Evolutionary conservation across 2,113 vertebrate genomes (phyloP).

Genomic region (Ahaetulla prasina): DNA sequence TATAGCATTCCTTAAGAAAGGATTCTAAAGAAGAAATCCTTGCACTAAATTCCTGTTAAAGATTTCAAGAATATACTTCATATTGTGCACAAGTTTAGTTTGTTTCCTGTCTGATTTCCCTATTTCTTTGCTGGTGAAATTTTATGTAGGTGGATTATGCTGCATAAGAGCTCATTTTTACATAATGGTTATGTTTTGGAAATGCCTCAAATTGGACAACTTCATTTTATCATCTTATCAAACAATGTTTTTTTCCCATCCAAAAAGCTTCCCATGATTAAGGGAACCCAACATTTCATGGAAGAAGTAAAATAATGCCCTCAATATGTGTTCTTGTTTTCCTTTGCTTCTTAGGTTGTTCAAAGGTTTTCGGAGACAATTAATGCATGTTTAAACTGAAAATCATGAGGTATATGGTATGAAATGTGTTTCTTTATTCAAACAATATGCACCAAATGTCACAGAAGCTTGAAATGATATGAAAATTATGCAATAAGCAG

Average conservation of each 20-base stretch:
- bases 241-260: background rate
- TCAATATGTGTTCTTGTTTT: background rate
- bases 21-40: background rate
- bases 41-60: background rate
- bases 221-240: background rate
- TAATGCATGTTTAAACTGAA: conserved; percentile 20
- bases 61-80: background rate
- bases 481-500: conserved; percentile 45
- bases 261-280: background rate
- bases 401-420: conserved; percentile 18
- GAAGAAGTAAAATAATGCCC: background rate
- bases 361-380: conserved; percentile 14
- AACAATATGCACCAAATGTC: conserved; percentile 22
- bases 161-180: background rate
- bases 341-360: background rate
- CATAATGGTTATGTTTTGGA: background rate
- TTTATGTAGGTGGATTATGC: background rate
- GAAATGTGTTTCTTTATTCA: conserved; percentile 45
- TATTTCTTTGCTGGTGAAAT: background rate
- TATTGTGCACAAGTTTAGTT: background rate
- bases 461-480: conserved; percentile 46
- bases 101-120: background rate
- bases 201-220: background rate
- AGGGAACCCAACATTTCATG: background rate
- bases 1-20: background rate